These are phyloP conservation scores for Sebastes ruberrimus DNA, from an alignment of 2,797 vertebrate genomes.

Conservation along the genomic window DNA sequence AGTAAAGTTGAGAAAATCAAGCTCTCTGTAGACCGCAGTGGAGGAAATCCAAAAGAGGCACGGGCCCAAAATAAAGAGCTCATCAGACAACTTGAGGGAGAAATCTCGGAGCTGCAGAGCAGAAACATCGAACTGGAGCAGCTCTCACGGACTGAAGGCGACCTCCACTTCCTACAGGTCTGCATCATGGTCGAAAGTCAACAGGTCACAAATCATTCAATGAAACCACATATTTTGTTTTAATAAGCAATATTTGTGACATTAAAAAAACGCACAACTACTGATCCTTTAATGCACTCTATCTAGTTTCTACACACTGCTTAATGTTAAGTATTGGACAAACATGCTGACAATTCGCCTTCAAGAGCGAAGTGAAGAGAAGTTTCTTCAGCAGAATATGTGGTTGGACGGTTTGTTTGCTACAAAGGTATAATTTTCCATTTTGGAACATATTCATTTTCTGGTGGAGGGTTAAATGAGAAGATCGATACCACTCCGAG, in stretches of 20 bases:
- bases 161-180: constrained; percentile 69
- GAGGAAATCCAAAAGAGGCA: background rate
- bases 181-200: background rate
- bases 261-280: background rate
- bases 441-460: background rate
- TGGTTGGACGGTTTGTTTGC: background rate
- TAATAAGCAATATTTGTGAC: background rate
- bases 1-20: constrained; percentile 26
- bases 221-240: background rate
- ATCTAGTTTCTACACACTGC: constrained; percentile 41
- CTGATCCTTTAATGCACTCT: background rate
- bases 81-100: constrained; percentile 50
- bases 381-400: too few relatives aligned
- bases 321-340: constrained; percentile 35
- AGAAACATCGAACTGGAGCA: constrained; percentile 47
- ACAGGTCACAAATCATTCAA: background rate
- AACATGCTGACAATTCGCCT: background rate
- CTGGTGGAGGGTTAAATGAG: background rate
- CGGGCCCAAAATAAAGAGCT: constrained; percentile 5
- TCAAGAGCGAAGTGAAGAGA: background rate
- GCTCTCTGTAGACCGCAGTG: background rate
- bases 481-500: too few relatives aligned
- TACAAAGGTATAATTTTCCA: background rate
- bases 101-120: constrained; percentile 54
- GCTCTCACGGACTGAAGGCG: constrained; percentile 50